These are phyloP conservation scores for Vollenhovia emeryi DNA, from an alignment of 1,140 invertebrate species.

Conservation along the genomic window DNA sequence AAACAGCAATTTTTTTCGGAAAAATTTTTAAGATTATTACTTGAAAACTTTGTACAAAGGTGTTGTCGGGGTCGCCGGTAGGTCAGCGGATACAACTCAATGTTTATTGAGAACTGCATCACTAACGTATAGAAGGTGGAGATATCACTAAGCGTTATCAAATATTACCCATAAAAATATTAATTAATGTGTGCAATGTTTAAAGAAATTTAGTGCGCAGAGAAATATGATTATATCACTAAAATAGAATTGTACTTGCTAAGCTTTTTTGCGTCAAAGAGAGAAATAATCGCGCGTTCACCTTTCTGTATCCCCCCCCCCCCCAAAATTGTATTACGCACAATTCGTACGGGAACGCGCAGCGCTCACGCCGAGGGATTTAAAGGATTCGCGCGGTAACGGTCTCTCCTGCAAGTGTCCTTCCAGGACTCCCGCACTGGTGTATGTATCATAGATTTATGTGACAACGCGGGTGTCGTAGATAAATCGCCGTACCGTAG, in stretches of 20 bases:
- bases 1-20: no score
- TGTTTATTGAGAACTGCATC: neutral
- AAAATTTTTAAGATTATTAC: no score
- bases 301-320: neutral
- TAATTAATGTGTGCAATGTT: neutral
- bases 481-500: constrained; percentile 69
- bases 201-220: neutral
- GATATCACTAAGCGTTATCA: neutral
- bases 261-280: neutral
- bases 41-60: no score
- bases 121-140: neutral
- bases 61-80: no score
- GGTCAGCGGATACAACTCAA: neutral
- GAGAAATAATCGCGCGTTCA: neutral
- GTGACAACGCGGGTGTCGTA: constrained; percentile 59
- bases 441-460: constrained; percentile 70
- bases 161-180: neutral
- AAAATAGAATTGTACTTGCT: neutral
- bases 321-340: neutral
- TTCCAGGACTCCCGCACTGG: neutral
- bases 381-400: neutral
- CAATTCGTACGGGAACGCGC: constrained; percentile 15
- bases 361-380: neutral
- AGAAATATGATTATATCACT: neutral
- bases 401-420: constrained; percentile 11